Conservation (phyloP, 2,888 invertebrate genomes). For the Sminthurinus aureus region DNA sequence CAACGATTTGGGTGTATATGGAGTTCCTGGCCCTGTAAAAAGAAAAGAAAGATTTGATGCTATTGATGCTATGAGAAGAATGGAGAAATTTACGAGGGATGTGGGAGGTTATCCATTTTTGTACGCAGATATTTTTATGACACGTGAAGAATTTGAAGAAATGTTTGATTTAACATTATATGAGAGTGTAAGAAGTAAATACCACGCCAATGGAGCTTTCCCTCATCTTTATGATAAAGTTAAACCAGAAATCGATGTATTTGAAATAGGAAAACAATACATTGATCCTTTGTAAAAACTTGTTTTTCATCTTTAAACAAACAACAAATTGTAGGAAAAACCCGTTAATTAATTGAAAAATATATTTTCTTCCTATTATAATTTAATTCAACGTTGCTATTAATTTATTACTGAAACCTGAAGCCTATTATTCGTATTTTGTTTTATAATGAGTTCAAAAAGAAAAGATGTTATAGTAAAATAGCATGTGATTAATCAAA, state of each 20-base stretch:
- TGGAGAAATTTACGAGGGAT: slow-evolving; percentile 74
- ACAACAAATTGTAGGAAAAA: too few relatives aligned
- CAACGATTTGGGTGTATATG: slow-evolving; percentile 76
- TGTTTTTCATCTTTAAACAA: too few relatives aligned
- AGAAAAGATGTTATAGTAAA: too few relatives aligned
- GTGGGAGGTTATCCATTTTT: slow-evolving; percentile 75
- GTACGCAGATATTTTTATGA: slow-evolving; percentile 77
- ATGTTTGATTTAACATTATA: slow-evolving; percentile 76
- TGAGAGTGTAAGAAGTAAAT: slow-evolving; percentile 70
- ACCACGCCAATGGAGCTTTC: slow-evolving; percentile 70
- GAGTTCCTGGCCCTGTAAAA: slow-evolving; percentile 73
- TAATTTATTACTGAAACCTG: too few relatives aligned
- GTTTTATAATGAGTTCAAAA: too few relatives aligned
- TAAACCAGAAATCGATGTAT: slow-evolving; percentile 73
- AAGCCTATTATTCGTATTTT: too few relatives aligned
- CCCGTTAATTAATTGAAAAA: too few relatives aligned
- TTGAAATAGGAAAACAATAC: slow-evolving; percentile 66
- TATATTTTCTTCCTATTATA: too few relatives aligned
- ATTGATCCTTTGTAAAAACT: slow-evolving; percentile 61
- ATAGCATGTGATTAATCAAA: too few relatives aligned
- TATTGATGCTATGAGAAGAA: slow-evolving; percentile 72
- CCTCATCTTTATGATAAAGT: slow-evolving; percentile 74
- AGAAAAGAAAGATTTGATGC: slow-evolving; percentile 71
- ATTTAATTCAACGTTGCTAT: too few relatives aligned
- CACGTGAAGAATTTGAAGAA: slow-evolving; percentile 70